Conservation (phyloP, 2,113 vertebrate genomes). For the Sinocyclocheilus anophthalmus region DNA sequence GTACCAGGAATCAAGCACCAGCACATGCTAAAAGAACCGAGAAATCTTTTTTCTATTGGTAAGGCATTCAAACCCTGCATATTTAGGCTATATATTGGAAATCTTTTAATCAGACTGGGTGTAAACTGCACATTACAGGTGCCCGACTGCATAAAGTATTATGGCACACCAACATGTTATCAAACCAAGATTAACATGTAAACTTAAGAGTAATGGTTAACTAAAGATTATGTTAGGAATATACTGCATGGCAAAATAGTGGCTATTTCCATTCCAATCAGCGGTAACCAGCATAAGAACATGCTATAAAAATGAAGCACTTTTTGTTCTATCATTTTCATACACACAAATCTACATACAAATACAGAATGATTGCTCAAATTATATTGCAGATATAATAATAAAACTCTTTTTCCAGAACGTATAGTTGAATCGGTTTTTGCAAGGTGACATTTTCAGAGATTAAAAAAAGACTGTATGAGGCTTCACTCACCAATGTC, state of each 20-base stretch:
- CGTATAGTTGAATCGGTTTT: background rate
- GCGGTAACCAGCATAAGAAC: slow-evolving; percentile 19
- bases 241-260: slow-evolving; percentile 33
- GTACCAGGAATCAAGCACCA: slow-evolving; percentile 5
- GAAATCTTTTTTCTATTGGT: background rate
- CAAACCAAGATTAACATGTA: background rate
- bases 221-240: slow-evolving; percentile 6
- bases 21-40: background rate
- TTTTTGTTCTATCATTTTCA: slow-evolving; percentile 9
- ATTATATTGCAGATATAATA: slow-evolving; percentile 28
- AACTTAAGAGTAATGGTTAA: slow-evolving; percentile 30
- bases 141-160: slow-evolving; percentile 27
- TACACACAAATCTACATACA: slow-evolving; percentile 8
- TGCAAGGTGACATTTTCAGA: background rate
- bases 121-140: slow-evolving; percentile 42
- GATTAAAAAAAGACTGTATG: background rate
- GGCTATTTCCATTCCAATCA: slow-evolving; percentile 29
- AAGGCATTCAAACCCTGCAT: slow-evolving; percentile 50
- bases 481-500: slow-evolving; percentile 21
- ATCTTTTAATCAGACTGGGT: slow-evolving; percentile 20
- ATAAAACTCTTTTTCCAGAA: slow-evolving; percentile 1
- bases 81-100: slow-evolving; percentile 13
- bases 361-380: slow-evolving; percentile 19
- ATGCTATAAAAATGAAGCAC: slow-evolving; percentile 33
- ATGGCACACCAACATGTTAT: slow-evolving; percentile 44